phyloP scores from a whole-genome alignment of 2,797 vertebrate genomes.

The Clamator glandarius region DNA sequence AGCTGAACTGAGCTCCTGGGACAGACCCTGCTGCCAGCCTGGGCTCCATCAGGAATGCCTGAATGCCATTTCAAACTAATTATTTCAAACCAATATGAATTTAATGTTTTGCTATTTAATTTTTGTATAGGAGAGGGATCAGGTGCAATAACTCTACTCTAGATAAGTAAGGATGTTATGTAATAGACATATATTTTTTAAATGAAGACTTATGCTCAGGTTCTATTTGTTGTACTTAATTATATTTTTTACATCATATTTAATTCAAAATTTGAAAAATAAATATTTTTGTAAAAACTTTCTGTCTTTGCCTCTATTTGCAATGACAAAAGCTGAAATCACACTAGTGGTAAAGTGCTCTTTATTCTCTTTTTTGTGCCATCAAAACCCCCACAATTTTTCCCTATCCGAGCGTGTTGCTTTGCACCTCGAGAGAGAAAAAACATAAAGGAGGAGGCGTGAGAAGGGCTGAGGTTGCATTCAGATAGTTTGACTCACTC shows the following conservation, averaged over 20 bases:
- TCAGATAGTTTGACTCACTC: not conserved
- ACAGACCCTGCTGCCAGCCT: not conserved
- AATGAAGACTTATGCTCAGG: not conserved
- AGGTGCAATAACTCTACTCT: constrained; percentile 3
- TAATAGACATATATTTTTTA: not conserved
- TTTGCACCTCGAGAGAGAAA: not conserved
- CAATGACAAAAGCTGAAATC: not conserved
- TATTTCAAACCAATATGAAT: not conserved
- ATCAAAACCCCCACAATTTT: not conserved
- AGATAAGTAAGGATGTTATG: not conserved
- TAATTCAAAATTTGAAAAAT: constrained; percentile 2
- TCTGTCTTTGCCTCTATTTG: not conserved
- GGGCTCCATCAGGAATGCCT: not conserved
- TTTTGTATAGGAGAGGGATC: not conserved
- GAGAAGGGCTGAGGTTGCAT: not conserved
- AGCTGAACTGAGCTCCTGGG: not conserved
- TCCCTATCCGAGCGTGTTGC: not conserved
- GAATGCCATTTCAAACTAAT: not conserved
- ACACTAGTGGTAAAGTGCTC: not conserved
- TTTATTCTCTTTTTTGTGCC: not conserved
- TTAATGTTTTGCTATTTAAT: not conserved
- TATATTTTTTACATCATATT: not conserved
- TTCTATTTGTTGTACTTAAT: not conserved
- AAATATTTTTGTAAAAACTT: constrained; percentile 55
- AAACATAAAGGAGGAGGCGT: not conserved